A percentile compares a stretch with the other conserved stretches of the same genome.
Conservation (phyloP, 2,797 vertebrate species). For the Lophotriccus pileatus region DNA sequence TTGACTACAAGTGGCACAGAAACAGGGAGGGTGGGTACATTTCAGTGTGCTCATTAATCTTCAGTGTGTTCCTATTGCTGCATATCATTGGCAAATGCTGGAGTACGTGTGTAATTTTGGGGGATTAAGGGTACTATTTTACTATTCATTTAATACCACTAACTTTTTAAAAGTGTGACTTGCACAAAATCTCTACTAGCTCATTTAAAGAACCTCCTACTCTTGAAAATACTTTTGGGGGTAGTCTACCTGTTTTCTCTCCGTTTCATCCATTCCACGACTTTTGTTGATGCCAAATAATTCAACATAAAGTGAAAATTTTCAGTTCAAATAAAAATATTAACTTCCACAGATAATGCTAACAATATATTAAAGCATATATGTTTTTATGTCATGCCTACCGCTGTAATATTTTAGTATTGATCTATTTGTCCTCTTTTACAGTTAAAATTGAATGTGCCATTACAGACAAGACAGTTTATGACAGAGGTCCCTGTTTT, state of each 20-base stretch:
- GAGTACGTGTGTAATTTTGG: background rate
- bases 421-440: background rate
- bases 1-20: constrained; percentile 9
- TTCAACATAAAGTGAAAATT: background rate
- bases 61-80: background rate
- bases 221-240: background rate
- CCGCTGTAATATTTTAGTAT: background rate
- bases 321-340: background rate
- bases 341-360: background rate
- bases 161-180: background rate
- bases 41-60: background rate
- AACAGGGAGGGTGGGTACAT: background rate
- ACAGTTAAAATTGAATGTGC: background rate
- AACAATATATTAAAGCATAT: background rate
- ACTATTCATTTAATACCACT: background rate
- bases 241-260: background rate
- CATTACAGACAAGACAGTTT: background rate
- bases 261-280: background rate
- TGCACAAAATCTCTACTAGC: background rate
- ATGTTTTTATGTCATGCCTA: background rate
- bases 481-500: background rate
- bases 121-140: background rate
- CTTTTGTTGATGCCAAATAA: background rate
- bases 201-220: background rate
- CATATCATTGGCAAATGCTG: background rate